A percentile compares a stretch with the other conserved stretches of the same genome.
Conservation (phyloP, 2,797 vertebrate genomes). For the Paguma larvata region DNA sequence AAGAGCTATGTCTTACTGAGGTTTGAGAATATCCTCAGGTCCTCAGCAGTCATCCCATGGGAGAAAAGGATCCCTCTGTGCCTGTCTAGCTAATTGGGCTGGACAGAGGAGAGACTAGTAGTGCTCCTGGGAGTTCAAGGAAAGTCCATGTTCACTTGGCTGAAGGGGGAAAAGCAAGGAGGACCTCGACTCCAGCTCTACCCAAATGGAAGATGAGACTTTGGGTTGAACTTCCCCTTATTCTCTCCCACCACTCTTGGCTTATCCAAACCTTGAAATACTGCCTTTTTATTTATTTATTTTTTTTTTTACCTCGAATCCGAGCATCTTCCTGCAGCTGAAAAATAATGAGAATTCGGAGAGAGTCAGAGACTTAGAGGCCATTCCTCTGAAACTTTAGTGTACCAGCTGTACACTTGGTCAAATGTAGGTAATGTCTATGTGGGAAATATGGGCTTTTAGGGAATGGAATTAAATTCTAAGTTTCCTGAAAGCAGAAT, state of each 20-base stretch:
- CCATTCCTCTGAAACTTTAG: not conserved
- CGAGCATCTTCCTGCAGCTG: slow-evolving; percentile 79
- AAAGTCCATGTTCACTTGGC: not conserved
- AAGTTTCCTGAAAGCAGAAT: not conserved
- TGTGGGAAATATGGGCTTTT: not conserved
- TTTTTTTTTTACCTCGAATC: slow-evolving; percentile 68
- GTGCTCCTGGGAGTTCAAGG: not conserved
- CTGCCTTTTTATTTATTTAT: not conserved
- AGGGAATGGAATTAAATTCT: not conserved
- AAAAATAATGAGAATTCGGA: slow-evolving; percentile 68
- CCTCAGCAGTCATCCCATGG: not conserved
- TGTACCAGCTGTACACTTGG: not conserved
- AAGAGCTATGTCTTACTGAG: not conserved
- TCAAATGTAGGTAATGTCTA: not conserved
- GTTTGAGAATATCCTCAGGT: not conserved
- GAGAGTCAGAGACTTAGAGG: slow-evolving; percentile 12
- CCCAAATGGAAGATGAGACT: not conserved
- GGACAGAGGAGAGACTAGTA: not conserved
- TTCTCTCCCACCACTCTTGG: not conserved
- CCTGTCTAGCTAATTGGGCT: not conserved
- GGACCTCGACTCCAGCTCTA: not conserved
- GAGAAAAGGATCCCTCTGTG: not conserved
- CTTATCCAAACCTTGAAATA: slow-evolving; percentile 14
- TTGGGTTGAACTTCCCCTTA: not conserved
- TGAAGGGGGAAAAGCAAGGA: not conserved